Evolutionary conservation across 2,113 vertebrate species (phyloP).

Genomic region (Coracopsis vasa): DNA sequence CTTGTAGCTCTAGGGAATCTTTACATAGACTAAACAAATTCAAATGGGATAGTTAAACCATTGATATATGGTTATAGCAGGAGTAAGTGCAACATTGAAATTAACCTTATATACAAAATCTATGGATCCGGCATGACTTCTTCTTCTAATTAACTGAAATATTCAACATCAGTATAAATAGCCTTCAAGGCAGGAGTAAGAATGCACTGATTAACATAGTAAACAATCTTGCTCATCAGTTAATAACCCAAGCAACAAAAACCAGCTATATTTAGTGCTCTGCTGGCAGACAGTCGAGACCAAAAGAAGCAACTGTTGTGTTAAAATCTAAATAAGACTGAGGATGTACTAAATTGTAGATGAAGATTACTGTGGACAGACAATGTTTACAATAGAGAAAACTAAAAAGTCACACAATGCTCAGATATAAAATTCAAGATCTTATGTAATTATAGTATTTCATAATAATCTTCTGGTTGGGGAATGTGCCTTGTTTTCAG

Average conservation of each 20-base stretch:
- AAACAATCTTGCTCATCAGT: constrained; percentile 44
- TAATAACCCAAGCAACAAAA: constrained; percentile 54
- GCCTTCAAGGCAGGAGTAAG: constrained; percentile 34
- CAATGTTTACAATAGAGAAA: neutral
- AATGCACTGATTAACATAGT: constrained; percentile 41
- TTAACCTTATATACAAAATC: constrained; percentile 52
- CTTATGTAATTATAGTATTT: neutral
- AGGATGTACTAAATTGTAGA: neutral
- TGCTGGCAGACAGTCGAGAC: constrained; percentile 21
- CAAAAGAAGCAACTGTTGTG: neutral
- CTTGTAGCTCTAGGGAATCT: neutral
- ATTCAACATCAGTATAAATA: constrained; percentile 45
- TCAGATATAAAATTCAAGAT: neutral
- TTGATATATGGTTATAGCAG: constrained; percentile 9
- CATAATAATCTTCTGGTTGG: neutral
- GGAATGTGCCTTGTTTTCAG: neutral
- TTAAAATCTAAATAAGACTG: neutral
- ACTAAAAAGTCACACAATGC: neutral
- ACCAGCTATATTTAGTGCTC: neutral
- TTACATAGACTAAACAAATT: neutral
- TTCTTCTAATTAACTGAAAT: constrained; percentile 57
- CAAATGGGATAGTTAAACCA: constrained; percentile 4
- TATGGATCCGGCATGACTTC: constrained; percentile 13
- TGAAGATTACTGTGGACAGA: neutral
- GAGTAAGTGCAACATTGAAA: constrained; percentile 31